Percentiles rank a stretch among this genome's conserved stretches.
phyloP scores from a whole-genome alignment of 1,140 invertebrate species.

The Acromyrmex charruanus region DNA sequence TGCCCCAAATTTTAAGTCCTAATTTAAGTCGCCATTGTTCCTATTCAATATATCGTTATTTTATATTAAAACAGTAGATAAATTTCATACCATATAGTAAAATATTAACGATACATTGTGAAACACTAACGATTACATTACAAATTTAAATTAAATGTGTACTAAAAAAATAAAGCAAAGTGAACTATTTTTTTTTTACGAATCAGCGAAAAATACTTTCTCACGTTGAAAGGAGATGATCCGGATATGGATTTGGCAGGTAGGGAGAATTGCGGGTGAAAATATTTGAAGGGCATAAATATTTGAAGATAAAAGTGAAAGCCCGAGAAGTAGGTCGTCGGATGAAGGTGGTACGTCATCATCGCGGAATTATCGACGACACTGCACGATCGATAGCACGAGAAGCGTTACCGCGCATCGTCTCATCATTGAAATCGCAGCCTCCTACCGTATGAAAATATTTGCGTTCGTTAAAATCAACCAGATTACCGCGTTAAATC shows the following conservation, averaged over 20 bases:
- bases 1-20: no score
- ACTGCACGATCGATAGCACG: constrained; percentile 43
- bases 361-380: constrained; percentile 36
- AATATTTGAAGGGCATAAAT: constrained; percentile 26
- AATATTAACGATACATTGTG: no score
- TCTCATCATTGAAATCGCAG: constrained; percentile 24
- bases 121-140: background rate
- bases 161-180: background rate
- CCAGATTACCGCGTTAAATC: constrained; percentile 68
- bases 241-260: constrained; percentile 3
- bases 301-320: constrained; percentile 58
- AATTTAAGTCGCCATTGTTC: no score
- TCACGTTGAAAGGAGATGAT: background rate
- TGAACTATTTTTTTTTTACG: background rate
- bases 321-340: constrained; percentile 56
- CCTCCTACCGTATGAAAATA: constrained; percentile 19
- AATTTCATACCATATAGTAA: no score
- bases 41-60: no score
- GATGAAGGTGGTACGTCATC: constrained; percentile 51
- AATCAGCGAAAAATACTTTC: background rate
- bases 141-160: constrained; percentile 7
- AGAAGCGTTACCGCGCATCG: constrained; percentile 21
- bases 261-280: constrained; percentile 10
- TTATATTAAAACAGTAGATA: no score
- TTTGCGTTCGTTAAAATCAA: constrained; percentile 67